Percentiles rank a stretch among this genome's conserved stretches.
Evolutionary conservation across 1,140 invertebrate species (phyloP).

Genomic region (Phenacoccus solenopsis): DNA sequence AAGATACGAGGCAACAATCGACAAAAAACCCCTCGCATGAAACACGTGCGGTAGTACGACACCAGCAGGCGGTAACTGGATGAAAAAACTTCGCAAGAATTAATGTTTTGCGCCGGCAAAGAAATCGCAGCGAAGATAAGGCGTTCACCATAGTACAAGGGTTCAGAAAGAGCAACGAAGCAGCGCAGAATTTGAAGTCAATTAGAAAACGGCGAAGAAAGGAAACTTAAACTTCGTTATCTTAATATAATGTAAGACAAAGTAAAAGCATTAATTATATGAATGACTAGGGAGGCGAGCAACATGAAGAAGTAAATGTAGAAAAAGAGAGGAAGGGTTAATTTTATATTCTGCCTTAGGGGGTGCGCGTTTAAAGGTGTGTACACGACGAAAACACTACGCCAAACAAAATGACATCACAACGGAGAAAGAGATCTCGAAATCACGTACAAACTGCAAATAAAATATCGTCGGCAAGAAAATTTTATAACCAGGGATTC

Average conservation of each 20-base stretch:
- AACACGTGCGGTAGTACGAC: too few relatives aligned
- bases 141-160: neutral
- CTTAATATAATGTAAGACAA: conserved; percentile 10
- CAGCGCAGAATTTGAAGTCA: conserved; percentile 4
- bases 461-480: neutral
- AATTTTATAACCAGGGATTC: neutral
- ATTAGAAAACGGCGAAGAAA: conserved; percentile 16
- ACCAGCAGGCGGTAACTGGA: too few relatives aligned
- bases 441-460: neutral
- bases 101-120: too few relatives aligned
- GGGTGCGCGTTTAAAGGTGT: neutral
- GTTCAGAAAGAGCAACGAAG: conserved; percentile 12
- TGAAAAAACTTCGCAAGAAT: too few relatives aligned
- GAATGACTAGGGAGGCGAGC: neutral
- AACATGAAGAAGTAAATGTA: neutral
- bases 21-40: too few relatives aligned
- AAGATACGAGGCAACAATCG: too few relatives aligned
- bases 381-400: conserved; percentile 1
- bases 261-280: conserved; percentile 18
- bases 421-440: neutral
- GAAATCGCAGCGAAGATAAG: neutral
- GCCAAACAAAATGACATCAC: conserved; percentile 1
- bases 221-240: conserved; percentile 18
- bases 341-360: conserved; percentile 6
- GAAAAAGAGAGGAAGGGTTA: conserved; percentile 16